These are phyloP conservation scores for Calidris pygmaea DNA, from an alignment of 2,113 vertebrate genomes.

Conservation along the genomic window DNA sequence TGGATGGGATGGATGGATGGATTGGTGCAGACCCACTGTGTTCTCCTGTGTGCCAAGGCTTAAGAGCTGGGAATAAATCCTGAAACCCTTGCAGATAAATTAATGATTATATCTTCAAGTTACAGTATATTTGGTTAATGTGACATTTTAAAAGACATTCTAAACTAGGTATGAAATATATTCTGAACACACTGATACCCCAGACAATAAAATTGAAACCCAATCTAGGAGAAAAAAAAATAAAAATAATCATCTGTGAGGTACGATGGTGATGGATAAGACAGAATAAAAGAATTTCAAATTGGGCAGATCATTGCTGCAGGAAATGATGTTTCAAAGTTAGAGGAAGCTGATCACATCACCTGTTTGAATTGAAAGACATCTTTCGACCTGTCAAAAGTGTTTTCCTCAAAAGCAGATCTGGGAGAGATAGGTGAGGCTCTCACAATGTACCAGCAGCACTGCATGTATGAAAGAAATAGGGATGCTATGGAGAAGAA, in stretches of 20 bases:
- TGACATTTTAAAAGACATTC: background rate
- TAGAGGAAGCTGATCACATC: background rate
- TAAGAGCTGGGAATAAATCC: background rate
- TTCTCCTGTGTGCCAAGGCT: background rate
- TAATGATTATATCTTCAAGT: background rate
- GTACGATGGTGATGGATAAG: background rate
- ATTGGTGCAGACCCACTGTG: too few species aligned
- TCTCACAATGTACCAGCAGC: background rate
- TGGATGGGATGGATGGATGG: too few species aligned
- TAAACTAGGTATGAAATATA: background rate
- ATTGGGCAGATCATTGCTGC: background rate
- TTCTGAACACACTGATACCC: background rate
- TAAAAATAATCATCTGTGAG: background rate
- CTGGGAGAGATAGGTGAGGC: background rate
- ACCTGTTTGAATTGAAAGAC: background rate
- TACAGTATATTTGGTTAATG: background rate
- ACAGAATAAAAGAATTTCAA: background rate
- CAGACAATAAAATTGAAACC: background rate
- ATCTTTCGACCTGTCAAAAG: background rate
- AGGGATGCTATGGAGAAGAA: background rate
- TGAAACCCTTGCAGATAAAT: background rate
- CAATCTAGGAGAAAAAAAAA: background rate
- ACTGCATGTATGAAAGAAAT: background rate
- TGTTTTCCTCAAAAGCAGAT: background rate
- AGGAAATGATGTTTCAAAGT: conserved; percentile 17